Percentiles rank a stretch among this genome's conserved stretches.
phyloP scores from a whole-genome alignment of 2,113 vertebrate genomes.

The Rostratula benghalensis region DNA sequence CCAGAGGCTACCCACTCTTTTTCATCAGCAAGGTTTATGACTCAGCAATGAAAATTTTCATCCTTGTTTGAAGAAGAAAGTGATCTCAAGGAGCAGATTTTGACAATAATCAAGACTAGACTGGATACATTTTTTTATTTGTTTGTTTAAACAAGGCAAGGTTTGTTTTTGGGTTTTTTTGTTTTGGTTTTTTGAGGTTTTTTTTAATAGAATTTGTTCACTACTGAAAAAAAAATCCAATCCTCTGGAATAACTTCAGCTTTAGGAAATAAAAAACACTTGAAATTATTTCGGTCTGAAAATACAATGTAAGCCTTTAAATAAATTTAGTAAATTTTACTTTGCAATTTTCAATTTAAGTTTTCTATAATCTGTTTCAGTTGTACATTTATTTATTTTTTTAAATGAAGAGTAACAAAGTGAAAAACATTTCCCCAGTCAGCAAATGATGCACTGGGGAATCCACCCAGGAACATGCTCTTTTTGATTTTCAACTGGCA shows the following conservation, averaged over 20 bases:
- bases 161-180: neutral
- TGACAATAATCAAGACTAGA: neutral
- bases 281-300: neutral
- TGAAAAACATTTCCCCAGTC: neutral
- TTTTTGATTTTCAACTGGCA: neutral
- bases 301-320: neutral
- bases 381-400: neutral
- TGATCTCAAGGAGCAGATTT: neutral
- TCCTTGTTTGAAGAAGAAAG: neutral
- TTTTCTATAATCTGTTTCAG: neutral
- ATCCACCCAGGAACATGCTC: neutral
- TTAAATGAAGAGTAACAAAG: neutral
- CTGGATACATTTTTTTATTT: neutral
- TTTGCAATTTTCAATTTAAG: neutral
- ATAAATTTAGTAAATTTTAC: neutral
- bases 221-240: neutral
- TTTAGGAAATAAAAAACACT: neutral
- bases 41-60: neutral
- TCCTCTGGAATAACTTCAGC: neutral
- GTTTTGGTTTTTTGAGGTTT: neutral
- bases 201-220: neutral
- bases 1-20: neutral
- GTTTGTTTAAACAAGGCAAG: neutral
- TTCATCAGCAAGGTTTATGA: neutral
- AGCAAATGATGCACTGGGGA: neutral